Evolutionary conservation across 2,888 invertebrate genomes (phyloP).

Genomic region (Plutella xylostella): DNA sequence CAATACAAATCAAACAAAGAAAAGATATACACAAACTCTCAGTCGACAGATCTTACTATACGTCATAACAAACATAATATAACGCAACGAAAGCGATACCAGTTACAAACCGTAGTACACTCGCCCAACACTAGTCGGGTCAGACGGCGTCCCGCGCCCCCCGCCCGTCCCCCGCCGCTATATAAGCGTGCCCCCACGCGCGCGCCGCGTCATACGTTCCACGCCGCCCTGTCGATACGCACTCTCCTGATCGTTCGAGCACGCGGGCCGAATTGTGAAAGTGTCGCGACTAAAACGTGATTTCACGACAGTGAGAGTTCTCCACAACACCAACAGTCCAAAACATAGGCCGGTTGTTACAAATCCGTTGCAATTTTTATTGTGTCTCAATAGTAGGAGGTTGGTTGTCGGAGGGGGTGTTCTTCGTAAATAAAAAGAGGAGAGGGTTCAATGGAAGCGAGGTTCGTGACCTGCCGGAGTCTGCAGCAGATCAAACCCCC

Average conservation of each 20-base stretch:
- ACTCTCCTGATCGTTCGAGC: constrained; percentile 31
- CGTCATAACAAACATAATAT: no score
- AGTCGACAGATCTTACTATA: no score
- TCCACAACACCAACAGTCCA: constrained; percentile 29
- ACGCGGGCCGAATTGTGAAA: constrained; percentile 64
- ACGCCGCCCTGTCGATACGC: constrained; percentile 44
- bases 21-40: no score
- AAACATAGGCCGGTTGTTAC: constrained; percentile 19
- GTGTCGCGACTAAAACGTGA: constrained; percentile 52
- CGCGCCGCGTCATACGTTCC: constrained; percentile 61
- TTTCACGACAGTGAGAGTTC: constrained; percentile 58
- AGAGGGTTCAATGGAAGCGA: constrained; percentile 69
- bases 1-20: no score
- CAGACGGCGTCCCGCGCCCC: constrained; percentile 33
- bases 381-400: not conserved
- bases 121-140: constrained; percentile 44
- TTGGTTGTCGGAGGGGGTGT: constrained; percentile 31
- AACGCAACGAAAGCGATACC: no score
- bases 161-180: constrained; percentile 27
- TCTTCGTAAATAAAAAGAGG: constrained; percentile 42
- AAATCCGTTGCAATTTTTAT: no score
- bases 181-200: constrained; percentile 44
- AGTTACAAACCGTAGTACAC: no score
- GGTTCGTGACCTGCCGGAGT: constrained; percentile 69
- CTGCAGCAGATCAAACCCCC: constrained; percentile 68